phyloP scores from a whole-genome alignment of 1,140 invertebrate species.

The Drosophila nigromelanica region DNA sequence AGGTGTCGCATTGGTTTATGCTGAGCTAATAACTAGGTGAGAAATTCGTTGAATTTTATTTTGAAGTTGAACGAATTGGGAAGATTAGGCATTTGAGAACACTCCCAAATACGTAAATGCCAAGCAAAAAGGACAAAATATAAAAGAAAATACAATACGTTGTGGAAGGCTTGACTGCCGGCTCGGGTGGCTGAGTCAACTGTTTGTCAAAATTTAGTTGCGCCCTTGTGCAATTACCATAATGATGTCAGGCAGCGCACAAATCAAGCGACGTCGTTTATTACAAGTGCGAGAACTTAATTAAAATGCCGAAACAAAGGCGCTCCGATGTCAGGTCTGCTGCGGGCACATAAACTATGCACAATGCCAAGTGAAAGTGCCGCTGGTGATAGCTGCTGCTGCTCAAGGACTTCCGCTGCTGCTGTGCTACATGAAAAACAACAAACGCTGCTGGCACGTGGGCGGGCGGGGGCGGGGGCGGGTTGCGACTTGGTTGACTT shows the following conservation, averaged over 20 bases:
- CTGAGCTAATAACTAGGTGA: no score
- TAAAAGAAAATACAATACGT: background rate
- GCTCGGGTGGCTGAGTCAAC: conserved; percentile 20
- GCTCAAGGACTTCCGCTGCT: conserved; percentile 40
- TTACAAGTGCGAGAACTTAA: conserved; percentile 81
- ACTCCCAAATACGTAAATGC: background rate
- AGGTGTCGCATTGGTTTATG: no score
- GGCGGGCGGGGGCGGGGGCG: background rate
- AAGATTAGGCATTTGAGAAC: background rate
- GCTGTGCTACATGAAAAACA: background rate
- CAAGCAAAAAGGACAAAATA: background rate
- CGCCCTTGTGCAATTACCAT: conserved; percentile 68
- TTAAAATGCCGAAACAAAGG: conserved; percentile 78
- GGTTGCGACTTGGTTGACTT: conserved; percentile 66
- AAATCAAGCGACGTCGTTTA: conserved; percentile 79
- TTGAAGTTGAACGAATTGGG: background rate
- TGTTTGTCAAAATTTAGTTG: conserved; percentile 68
- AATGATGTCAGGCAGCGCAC: conserved; percentile 63
- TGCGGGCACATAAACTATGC: conserved; percentile 64
- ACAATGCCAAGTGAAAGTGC: conserved; percentile 76
- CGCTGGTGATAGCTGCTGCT: conserved; percentile 36
- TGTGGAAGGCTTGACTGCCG: background rate
- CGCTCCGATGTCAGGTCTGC: conserved; percentile 5
- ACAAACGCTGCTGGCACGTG: conserved; percentile 20
- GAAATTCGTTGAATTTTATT: background rate